These are phyloP conservation scores for Amblyraja radiata DNA, from an alignment of 2,797 vertebrate genomes.

Conservation along the genomic window DNA sequence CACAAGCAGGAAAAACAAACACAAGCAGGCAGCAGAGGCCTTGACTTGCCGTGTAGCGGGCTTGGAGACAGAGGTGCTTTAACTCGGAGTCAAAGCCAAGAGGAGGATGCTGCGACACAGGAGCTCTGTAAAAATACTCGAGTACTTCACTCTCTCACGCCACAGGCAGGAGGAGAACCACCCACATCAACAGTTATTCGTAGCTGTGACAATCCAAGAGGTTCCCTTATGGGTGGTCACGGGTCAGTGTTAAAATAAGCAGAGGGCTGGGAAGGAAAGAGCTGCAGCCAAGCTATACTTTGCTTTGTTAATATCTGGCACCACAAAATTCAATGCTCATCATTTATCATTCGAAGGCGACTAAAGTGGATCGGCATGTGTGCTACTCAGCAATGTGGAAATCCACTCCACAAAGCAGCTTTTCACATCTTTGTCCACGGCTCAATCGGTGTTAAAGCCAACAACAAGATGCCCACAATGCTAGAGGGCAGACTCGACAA, in stretches of 20 bases:
- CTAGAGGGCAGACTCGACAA: background rate
- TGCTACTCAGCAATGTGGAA: background rate
- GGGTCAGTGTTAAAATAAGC: conserved; percentile 18
- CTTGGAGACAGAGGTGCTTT: background rate
- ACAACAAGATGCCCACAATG: background rate
- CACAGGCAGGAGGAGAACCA: background rate
- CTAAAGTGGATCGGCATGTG: background rate
- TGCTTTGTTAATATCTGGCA: background rate
- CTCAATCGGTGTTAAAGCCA: background rate
- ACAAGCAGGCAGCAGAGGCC: background rate
- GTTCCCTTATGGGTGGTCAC: background rate
- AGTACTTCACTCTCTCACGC: background rate
- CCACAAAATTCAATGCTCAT: background rate
- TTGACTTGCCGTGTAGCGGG: background rate
- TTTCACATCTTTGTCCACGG: conserved; percentile 4
- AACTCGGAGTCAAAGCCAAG: background rate
- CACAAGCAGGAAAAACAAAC: background rate
- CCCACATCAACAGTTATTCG: conserved; percentile 2
- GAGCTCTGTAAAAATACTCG: background rate
- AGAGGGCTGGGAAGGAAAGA: background rate
- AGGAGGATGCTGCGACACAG: background rate
- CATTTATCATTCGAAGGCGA: background rate
- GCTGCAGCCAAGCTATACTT: background rate
- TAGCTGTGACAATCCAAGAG: background rate
- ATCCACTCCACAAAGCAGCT: conserved; percentile 31